Conservation (phyloP, 2,888 invertebrate genomes). For the Spialia ferax region DNA sequence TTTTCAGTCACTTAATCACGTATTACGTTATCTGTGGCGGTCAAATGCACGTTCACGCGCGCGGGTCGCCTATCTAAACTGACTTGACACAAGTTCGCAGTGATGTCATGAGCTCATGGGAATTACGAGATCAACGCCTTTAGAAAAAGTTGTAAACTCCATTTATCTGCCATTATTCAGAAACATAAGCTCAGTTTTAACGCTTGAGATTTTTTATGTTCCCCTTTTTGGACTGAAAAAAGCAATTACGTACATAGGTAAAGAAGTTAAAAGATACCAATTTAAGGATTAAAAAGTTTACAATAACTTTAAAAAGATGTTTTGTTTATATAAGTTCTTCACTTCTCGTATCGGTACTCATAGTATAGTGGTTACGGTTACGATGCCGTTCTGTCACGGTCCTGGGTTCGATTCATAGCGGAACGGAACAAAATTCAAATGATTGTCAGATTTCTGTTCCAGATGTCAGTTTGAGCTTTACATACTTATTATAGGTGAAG, state of each 20-base stretch:
- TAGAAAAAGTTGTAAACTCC: slow-evolving; percentile 29
- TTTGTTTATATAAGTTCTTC: too few species aligned
- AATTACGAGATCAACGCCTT: slow-evolving; percentile 35
- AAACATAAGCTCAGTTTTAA: slow-evolving; percentile 18
- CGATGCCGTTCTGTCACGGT: too few species aligned
- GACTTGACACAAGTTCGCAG: slow-evolving; percentile 37
- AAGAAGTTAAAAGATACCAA: too few species aligned
- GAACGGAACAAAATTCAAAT: too few species aligned
- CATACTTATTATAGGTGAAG: too few species aligned
- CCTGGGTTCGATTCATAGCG: too few species aligned
- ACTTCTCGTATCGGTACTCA: too few species aligned
- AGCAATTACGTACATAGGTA: background rate
- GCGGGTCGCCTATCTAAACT: slow-evolving; percentile 27
- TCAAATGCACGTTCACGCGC: slow-evolving; percentile 23
- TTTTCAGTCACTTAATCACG: slow-evolving; percentile 26
- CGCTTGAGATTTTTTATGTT: background rate
- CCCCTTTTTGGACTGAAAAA: slow-evolving; percentile 14
- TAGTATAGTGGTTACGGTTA: too few species aligned
- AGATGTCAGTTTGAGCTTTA: too few species aligned
- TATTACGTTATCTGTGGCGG: slow-evolving; percentile 14
- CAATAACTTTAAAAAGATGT: too few species aligned
- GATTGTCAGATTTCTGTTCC: too few species aligned
- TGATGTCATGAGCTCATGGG: slow-evolving; percentile 44
- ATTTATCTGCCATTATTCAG: slow-evolving; percentile 28
- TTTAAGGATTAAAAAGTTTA: too few species aligned